Evolutionary conservation across 2,113 vertebrate genomes (phyloP), one percentile per base, ranked within the genome.

Genomic region (Picathartes gymnocephalus): DNA sequence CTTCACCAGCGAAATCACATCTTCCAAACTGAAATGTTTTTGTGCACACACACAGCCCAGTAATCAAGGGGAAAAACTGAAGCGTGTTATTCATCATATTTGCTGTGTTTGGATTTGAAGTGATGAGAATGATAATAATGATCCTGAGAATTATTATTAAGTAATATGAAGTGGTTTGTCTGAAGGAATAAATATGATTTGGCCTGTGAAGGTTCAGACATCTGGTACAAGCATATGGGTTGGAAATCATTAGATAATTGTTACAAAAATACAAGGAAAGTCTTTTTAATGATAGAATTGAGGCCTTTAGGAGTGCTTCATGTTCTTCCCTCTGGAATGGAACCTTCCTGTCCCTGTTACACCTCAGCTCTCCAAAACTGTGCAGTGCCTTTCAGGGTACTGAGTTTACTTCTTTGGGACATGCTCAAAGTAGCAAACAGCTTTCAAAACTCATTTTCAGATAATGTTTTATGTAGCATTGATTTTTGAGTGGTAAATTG

Each of bases 171-270:
- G 92, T 76, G 45, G 64, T 76, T 91, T 7, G 1, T 86, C 37
- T 72, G 69, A 91, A 90, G 80, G 58, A 93, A 84, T 77, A 95
- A 92, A 88, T 72, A 45, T 5, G 24, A 47, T 93, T 40, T 47
- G 85, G 71, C 31, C 76, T 72, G 44, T 66, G 77, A 92, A 95
- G 92, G 54, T 95, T 96, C 89, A 93, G 89, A 94, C 94, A 97
- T 91, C 95, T 97, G 96, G 77, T 92, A 72, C 83, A 91, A 77
- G 70, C 95, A 96, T 97, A 95, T 96, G 96, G 87, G 77, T 66
- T 89, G 91, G 82, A 79, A 92, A 96, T 95, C 87, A 87, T 95
- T 83, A 96, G 80, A 60, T 83, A 79, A 90, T 89, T 87, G 82
- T 93, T 85, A 92, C 61, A 71, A 86, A 96, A 97, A 93, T 69